These are phyloP conservation scores for Podilymbus podiceps DNA, from an alignment of 2,113 vertebrate genomes.

Conservation along the genomic window DNA sequence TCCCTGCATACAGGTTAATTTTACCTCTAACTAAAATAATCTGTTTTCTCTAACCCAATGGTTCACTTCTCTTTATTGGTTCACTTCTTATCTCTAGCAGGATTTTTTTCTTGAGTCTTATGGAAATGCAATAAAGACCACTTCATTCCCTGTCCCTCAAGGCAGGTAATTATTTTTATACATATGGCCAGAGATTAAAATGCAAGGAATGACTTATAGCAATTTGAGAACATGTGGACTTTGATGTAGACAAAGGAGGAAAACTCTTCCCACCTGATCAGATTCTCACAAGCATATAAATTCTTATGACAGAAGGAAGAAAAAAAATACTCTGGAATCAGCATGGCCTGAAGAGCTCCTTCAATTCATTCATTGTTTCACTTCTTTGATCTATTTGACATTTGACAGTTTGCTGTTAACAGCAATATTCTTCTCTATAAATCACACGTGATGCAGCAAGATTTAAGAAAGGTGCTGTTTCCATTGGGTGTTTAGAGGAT, in stretches of 20 bases:
- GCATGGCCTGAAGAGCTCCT: conserved; percentile 51
- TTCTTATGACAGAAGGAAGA: conserved; percentile 63
- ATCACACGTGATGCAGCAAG: conserved; percentile 28
- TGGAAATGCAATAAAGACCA: conserved; percentile 1
- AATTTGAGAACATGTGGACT: conserved; percentile 53
- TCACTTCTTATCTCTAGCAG: neutral
- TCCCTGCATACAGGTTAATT: neutral
- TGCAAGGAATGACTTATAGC: conserved; percentile 50
- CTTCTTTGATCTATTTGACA: conserved; percentile 69
- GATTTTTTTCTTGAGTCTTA: neutral
- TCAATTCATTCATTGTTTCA: conserved; percentile 26
- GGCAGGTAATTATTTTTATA: conserved; percentile 57
- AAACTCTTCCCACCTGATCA: conserved; percentile 35
- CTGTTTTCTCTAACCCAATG: neutral
- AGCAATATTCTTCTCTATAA: conserved; percentile 55
- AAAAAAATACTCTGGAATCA: conserved; percentile 45
- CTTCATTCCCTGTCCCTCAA: conserved; percentile 40
- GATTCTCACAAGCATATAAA: conserved; percentile 37
- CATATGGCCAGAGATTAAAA: conserved; percentile 50
- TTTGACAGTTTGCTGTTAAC: conserved; percentile 59
- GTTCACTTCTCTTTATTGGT: neutral
- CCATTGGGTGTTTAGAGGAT: neutral
- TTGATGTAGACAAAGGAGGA: conserved; percentile 69
- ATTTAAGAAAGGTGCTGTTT: neutral
- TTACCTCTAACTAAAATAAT: neutral